phyloP scores from a whole-genome alignment of 2,888 invertebrate species.

The Mesochorus sp. region DNA sequence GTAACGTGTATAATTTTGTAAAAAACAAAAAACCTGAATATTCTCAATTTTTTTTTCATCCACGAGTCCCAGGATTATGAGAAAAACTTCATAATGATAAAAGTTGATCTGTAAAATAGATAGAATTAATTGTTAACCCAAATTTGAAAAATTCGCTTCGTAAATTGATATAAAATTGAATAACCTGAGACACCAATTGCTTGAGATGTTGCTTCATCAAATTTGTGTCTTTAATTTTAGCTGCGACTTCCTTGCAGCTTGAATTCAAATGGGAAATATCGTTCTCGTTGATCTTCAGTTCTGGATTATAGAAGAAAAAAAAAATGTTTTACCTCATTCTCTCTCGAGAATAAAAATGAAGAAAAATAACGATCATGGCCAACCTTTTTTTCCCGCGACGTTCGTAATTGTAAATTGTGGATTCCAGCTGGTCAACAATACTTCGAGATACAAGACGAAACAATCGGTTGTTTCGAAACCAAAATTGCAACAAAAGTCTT shows the following conservation, averaged over 20 bases:
- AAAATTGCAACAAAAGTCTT: conserved; percentile 82
- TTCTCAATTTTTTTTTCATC: conserved; percentile 69
- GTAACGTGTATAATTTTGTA: conserved; percentile 74
- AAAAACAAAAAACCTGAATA: conserved; percentile 71
- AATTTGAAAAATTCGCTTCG: background rate
- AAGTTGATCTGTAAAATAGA: conserved; percentile 80
- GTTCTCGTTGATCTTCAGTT: conserved; percentile 69
- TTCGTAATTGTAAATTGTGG: conserved; percentile 69
- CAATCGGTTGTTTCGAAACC: conserved; percentile 79
- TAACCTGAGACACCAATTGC: conserved; percentile 54
- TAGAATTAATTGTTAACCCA: conserved; percentile 9
- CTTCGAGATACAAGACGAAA: conserved; percentile 79
- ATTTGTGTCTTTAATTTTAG: conserved; percentile 75
- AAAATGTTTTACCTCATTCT: background rate
- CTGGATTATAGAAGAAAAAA: conserved; percentile 60
- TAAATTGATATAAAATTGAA: background rate
- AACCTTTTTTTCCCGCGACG: conserved; percentile 45
- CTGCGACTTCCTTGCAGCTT: conserved; percentile 77
- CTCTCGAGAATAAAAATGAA: background rate
- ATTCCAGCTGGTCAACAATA: conserved; percentile 81
- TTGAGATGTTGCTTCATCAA: conserved; percentile 69
- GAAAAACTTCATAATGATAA: conserved; percentile 84
- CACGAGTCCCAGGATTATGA: conserved; percentile 80
- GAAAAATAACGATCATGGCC: background rate
- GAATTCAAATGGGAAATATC: conserved; percentile 74